Evolutionary conservation across 2,113 vertebrate species (phyloP).

Genomic region (Crotalus tigris): DNA sequence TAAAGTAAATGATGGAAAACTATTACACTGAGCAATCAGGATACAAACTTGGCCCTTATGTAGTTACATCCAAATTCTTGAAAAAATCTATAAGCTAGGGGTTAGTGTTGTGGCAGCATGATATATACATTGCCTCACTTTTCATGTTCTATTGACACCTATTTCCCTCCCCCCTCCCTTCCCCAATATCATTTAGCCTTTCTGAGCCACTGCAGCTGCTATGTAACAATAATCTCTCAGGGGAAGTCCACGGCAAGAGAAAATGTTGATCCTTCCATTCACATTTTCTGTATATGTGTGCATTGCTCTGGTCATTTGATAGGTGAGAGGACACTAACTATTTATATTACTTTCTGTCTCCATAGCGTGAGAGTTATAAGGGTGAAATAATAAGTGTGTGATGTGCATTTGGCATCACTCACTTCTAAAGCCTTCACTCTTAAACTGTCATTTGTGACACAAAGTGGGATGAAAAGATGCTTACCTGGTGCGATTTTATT

Average conservation of each 20-base stretch:
- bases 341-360: not conserved
- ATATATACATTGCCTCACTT: not conserved
- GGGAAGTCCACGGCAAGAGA: not conserved
- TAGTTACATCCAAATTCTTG: not conserved
- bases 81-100: not conserved
- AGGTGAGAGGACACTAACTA: not conserved
- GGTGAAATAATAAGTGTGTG: not conserved
- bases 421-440: not conserved
- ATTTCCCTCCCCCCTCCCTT: not conserved
- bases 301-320: not conserved
- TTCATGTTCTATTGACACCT: not conserved
- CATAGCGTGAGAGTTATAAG: not conserved
- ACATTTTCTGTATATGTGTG: not conserved
- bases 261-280: not conserved
- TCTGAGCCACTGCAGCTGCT: not conserved
- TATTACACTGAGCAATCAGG: not conserved
- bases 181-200: not conserved
- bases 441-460: not conserved
- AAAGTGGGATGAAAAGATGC: not conserved
- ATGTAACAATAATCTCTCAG: not conserved
- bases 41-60: not conserved
- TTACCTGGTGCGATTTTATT: not conserved
- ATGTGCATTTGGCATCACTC: not conserved
- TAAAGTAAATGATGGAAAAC: not conserved
- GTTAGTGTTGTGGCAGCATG: not conserved